Percentiles rank a stretch among this genome's conserved stretches.
Conservation (phyloP, 1,140 invertebrate species). For the Eumaeus atala region DNA sequence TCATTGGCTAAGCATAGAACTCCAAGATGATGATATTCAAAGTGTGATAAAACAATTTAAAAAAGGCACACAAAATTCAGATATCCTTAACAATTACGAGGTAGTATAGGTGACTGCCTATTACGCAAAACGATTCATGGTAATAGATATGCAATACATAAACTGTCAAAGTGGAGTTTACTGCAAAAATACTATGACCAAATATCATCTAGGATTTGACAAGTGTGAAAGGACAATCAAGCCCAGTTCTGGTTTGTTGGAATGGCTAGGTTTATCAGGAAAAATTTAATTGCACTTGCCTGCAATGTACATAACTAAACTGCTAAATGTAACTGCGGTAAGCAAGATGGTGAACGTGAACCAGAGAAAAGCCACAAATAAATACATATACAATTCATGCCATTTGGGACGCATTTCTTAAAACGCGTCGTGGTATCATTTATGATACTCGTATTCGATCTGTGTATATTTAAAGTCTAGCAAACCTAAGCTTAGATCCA, state of each 20-base stretch:
- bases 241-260: no score
- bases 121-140: no score
- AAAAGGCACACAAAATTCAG: conserved; percentile 1
- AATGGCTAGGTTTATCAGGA: no score
- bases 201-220: conserved; percentile 28
- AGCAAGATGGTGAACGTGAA: conserved; percentile 27
- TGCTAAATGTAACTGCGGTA: conserved; percentile 21
- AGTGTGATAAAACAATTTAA: no score
- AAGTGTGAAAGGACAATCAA: conserved; percentile 25
- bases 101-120: no score
- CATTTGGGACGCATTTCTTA: conserved; percentile 36
- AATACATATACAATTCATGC: conserved; percentile 37
- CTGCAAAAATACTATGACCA: conserved; percentile 28
- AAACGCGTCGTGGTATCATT: conserved; percentile 24
- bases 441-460: conserved; percentile 36
- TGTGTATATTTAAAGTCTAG: conserved; percentile 36
- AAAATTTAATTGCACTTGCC: conserved; percentile 28
- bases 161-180: conserved; percentile 21
- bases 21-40: no score
- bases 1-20: no score
- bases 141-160: conserved; percentile 27
- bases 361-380: conserved; percentile 29
- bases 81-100: no score
- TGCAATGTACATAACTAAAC: conserved; percentile 29
- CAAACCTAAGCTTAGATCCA: no score